phyloP scores from a whole-genome alignment of 2,888 invertebrate genomes.

The Antheraea yamamai region DNA sequence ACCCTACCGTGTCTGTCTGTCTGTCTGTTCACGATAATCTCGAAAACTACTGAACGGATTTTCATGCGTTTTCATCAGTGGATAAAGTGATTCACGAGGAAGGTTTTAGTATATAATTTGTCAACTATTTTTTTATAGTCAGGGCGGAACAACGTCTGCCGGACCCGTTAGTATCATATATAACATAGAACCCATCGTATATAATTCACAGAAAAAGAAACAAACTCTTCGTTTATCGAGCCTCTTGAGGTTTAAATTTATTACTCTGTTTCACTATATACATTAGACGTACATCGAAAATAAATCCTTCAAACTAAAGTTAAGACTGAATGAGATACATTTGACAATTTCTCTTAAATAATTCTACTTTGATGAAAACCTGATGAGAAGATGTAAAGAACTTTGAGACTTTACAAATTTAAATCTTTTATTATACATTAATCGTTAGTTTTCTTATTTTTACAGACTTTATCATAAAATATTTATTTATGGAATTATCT shows the following conservation, averaged over 20 bases:
- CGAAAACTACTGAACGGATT: too few species aligned
- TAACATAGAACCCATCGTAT: too few species aligned
- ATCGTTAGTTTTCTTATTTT: neutral
- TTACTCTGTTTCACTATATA: neutral
- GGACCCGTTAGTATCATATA: too few species aligned
- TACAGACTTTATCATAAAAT: neutral
- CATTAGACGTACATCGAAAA: neutral
- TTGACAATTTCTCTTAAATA: neutral
- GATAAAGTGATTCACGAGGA: too few species aligned
- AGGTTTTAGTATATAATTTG: too few species aligned
- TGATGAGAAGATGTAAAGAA: neutral
- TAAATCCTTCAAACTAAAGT: neutral
- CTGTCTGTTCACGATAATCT: too few species aligned
- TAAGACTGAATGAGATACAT: neutral
- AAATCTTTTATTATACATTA: neutral
- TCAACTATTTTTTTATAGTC: too few species aligned
- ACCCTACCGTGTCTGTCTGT: too few species aligned
- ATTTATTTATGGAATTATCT: neutral
- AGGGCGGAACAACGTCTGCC: too few species aligned
- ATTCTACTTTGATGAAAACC: neutral
- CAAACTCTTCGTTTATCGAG: neutral
- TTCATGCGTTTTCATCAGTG: too few species aligned
- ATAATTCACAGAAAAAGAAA: neutral
- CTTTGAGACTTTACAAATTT: neutral
- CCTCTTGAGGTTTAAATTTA: neutral